Evolutionary conservation across 2,888 invertebrate species (phyloP).

Genomic region (Acronicta psi): DNA sequence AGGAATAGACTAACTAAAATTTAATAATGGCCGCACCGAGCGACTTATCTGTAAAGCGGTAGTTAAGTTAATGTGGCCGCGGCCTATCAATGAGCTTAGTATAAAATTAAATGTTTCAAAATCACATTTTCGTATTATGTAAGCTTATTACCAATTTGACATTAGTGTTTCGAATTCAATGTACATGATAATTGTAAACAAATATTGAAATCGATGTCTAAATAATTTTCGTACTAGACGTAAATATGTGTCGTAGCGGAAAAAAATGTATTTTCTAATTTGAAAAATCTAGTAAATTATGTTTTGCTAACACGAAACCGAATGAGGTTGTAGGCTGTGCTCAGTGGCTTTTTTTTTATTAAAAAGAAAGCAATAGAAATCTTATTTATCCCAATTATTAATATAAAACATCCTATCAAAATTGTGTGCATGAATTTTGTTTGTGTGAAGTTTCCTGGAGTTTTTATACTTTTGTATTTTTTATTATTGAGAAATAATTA

Average conservation of each 20-base stretch:
- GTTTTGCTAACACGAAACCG: constrained; percentile 39
- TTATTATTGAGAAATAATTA: constrained; percentile 30
- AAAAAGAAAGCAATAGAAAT: constrained; percentile 17
- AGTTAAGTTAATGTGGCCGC: constrained; percentile 30
- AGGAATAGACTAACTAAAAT: constrained; percentile 32
- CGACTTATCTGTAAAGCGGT: constrained; percentile 18
- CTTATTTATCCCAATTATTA: constrained; percentile 6
- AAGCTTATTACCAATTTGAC: constrained; percentile 53
- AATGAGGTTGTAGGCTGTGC: constrained; percentile 52
- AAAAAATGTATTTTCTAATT: constrained; percentile 11
- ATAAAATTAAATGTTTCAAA: constrained; percentile 50
- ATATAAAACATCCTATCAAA: constrained; percentile 10
- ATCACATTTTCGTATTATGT: constrained; percentile 47
- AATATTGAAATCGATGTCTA: constrained; percentile 25
- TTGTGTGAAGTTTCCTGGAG: constrained; percentile 24
- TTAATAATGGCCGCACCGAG: constrained; percentile 33
- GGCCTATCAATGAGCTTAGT: constrained; percentile 59
- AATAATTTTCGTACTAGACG: constrained; percentile 13
- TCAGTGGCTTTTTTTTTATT: constrained; percentile 44
- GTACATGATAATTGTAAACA: constrained; percentile 39
- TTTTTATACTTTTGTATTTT: constrained; percentile 61
- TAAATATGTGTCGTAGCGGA: constrained; percentile 20
- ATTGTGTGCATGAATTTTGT: constrained; percentile 26
- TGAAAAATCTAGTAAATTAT: constrained; percentile 19
- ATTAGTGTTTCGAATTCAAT: constrained; percentile 46